Conservation (phyloP, 2,797 vertebrate species). For the Chaetodon trifasciatus region DNA sequence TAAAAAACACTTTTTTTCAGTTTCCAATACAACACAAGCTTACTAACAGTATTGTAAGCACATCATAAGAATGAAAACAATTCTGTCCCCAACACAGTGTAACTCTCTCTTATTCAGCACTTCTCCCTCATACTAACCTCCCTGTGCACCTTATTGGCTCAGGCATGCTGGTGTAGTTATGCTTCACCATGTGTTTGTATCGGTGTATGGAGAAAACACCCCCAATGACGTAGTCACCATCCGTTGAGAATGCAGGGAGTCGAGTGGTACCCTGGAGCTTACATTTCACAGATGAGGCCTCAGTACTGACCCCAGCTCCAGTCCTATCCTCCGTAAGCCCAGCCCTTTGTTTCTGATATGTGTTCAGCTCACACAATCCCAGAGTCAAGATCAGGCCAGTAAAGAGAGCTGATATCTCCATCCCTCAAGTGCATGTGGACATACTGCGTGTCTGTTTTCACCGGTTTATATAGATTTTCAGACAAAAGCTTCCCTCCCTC, state of each 20-base stretch:
- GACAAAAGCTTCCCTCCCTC: neutral
- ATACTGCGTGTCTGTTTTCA: neutral
- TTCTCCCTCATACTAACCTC: neutral
- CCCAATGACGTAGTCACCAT: too few species aligned
- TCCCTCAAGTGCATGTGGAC: neutral
- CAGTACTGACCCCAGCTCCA: too few species aligned
- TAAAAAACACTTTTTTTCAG: too few species aligned
- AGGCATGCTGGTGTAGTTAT: neutral
- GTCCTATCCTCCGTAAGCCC: too few species aligned
- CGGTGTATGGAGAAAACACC: neutral
- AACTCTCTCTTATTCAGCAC: neutral
- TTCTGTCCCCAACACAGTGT: neutral
- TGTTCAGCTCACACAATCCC: too few species aligned
- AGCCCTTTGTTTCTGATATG: too few species aligned
- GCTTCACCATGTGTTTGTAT: neutral
- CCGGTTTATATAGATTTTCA: constrained; percentile 49
- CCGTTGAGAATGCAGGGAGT: too few species aligned
- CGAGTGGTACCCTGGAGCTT: too few species aligned
- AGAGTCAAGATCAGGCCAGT: constrained; percentile 7
- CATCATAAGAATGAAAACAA: neutral
- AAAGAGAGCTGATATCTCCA: too few species aligned
- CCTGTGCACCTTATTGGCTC: neutral
- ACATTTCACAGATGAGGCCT: too few species aligned
- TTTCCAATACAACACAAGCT: too few species aligned
- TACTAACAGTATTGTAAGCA: neutral